Percentiles rank a stretch among this genome's conserved stretches.
These are phyloP conservation scores for Brachypteracias leptosomus DNA, from an alignment of 2,113 vertebrate species.

Conservation along the genomic window DNA sequence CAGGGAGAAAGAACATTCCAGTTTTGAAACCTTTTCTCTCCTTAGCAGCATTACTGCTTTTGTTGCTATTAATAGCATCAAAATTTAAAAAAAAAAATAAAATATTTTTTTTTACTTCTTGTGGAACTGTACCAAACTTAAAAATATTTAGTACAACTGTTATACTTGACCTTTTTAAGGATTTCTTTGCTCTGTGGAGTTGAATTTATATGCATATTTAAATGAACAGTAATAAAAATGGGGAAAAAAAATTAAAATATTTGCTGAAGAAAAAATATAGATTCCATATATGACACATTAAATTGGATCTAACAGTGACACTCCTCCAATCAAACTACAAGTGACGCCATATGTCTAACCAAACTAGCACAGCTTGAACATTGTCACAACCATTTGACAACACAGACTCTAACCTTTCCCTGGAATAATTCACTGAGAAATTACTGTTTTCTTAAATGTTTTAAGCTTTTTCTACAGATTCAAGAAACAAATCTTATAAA, in stretches of 20 bases:
- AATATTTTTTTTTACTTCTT: background rate
- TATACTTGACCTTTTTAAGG: background rate
- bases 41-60: background rate
- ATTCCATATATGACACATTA: background rate
- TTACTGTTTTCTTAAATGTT: background rate
- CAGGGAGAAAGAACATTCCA: background rate
- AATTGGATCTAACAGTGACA: background rate
- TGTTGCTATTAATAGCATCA: background rate
- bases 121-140: background rate
- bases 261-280: background rate
- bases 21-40: background rate
- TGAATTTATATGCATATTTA: background rate
- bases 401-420: background rate
- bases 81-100: background rate
- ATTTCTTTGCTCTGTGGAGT: background rate
- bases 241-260: background rate
- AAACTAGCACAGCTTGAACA: background rate
- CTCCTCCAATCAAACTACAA: background rate
- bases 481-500: background rate
- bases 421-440: background rate
- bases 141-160: background rate
- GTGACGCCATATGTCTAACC: background rate
- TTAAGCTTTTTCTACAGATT: background rate
- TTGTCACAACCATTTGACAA: background rate
- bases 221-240: background rate